These are phyloP conservation scores for Nomada fabriciana DNA, from an alignment of 2,888 invertebrate genomes.

Conservation along the genomic window DNA sequence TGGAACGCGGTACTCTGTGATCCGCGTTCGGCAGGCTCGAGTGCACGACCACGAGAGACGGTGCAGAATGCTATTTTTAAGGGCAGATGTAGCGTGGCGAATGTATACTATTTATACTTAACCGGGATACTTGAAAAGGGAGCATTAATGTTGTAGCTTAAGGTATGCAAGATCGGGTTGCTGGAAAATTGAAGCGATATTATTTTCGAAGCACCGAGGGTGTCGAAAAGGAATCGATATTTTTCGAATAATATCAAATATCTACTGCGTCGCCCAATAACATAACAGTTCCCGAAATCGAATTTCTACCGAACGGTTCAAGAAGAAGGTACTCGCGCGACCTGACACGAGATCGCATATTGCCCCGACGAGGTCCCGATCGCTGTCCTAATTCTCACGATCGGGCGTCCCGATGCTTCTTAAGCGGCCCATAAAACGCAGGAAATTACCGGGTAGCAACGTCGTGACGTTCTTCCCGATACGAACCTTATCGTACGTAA, in stretches of 20 bases:
- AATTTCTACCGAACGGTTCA: background rate
- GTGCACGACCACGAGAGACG: too few relatives aligned
- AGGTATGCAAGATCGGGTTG: too few relatives aligned
- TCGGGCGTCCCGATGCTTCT: constrained; percentile 74
- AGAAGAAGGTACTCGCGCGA: background rate
- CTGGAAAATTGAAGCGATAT: too few relatives aligned
- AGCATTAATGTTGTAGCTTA: too few relatives aligned
- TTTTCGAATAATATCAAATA: too few relatives aligned
- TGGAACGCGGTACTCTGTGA: background rate
- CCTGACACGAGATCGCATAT: constrained; percentile 35
- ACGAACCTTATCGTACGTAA: constrained; percentile 70
- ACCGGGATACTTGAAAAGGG: too few relatives aligned
- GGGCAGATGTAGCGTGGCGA: too few relatives aligned
- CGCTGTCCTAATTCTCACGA: constrained; percentile 80
- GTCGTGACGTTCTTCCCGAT: constrained; percentile 72
- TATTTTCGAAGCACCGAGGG: too few relatives aligned
- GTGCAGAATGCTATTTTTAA: too few relatives aligned
- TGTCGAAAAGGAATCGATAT: too few relatives aligned
- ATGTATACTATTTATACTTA: too few relatives aligned
- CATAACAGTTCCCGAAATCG: background rate
- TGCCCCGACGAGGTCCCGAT: constrained; percentile 51
- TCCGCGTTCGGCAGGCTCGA: too few relatives aligned
- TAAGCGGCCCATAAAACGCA: constrained; percentile 81
- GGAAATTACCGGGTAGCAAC: constrained; percentile 81
- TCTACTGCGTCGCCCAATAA: background rate